Percentiles rank a stretch among this genome's conserved stretches.
Conservation (phyloP, 2,113 vertebrate species). For the Pomatostomus ruficeps region DNA sequence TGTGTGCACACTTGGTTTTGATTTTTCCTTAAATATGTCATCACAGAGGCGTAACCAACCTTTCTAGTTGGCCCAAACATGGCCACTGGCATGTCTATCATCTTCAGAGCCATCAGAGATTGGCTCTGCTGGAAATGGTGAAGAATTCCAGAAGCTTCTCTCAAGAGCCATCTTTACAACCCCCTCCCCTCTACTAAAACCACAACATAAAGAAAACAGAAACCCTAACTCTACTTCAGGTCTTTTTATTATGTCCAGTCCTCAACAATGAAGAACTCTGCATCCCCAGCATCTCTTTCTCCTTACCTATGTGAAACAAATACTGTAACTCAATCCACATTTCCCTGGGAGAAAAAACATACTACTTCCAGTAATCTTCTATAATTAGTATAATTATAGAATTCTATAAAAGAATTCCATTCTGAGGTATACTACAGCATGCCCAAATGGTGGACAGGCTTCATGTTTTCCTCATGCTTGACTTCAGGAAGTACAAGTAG, state of each 20-base stretch:
- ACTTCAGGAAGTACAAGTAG: not conserved
- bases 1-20: no score
- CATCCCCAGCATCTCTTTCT: not conserved
- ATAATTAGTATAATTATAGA: no score
- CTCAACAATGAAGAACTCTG: not conserved
- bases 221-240: not conserved
- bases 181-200: no score
- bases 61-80: no score
- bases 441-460: not conserved
- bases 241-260: not conserved
- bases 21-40: no score
- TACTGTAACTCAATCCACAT: not conserved
- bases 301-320: not conserved
- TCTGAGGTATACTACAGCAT: not conserved
- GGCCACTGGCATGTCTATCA: no score
- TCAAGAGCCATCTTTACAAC: no score
- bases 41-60: no score
- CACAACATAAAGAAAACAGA: not conserved
- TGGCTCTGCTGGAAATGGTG: no score
- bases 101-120: no score
- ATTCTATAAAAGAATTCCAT: not conserved
- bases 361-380: not conserved
- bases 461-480: not conserved
- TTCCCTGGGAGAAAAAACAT: not conserved
- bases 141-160: no score